These are phyloP conservation scores for Ibidorhyncha struthersii DNA, from an alignment of 2,113 vertebrate genomes.

Conservation along the genomic window DNA sequence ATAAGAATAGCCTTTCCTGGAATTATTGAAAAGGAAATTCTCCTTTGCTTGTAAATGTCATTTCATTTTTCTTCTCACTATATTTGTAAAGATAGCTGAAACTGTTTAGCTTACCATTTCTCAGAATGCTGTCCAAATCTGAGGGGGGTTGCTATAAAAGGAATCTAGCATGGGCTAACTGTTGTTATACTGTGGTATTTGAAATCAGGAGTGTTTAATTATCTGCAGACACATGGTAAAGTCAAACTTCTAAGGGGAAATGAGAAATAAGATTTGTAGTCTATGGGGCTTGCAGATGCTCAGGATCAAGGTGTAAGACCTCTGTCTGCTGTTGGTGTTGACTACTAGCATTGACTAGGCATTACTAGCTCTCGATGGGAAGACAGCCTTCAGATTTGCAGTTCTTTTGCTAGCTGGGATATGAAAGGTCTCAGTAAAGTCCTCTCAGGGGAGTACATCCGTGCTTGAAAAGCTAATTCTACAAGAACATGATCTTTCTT, in stretches of 20 bases:
- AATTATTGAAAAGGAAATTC: slow-evolving; percentile 32
- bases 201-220: background rate
- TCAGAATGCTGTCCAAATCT: slow-evolving; percentile 10
- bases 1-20: slow-evolving; percentile 38
- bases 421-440: background rate
- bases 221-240: background rate
- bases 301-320: background rate
- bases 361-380: background rate
- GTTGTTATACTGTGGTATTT: background rate
- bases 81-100: slow-evolving; percentile 10
- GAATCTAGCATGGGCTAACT: background rate
- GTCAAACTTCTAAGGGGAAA: background rate
- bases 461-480: background rate
- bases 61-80: background rate
- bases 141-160: background rate
- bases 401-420: background rate
- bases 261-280: background rate
- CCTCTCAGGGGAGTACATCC: background rate
- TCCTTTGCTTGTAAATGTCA: background rate
- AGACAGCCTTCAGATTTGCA: background rate
- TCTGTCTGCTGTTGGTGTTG: background rate
- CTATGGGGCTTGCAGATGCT: background rate
- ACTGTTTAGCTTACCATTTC: background rate
- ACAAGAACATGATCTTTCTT: background rate
- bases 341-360: background rate